Conservation (phyloP, 1,140 invertebrate genomes). For the Drosophila jambulina region DNA sequence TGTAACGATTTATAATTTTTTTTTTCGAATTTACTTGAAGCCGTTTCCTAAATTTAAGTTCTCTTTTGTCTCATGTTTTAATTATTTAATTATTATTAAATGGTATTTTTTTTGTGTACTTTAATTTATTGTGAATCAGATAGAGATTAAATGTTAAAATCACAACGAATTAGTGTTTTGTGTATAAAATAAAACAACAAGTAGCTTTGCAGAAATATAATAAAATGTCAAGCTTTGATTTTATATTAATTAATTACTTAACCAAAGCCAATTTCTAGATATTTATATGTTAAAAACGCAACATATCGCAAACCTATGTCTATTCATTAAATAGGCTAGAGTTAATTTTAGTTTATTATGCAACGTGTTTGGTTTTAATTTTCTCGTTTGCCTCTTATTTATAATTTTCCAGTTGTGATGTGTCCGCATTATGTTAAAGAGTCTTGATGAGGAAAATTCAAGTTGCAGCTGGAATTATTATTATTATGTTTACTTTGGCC, state of each 20-base stretch:
- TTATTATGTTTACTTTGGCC: conserved; percentile 71
- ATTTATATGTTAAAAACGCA: not conserved
- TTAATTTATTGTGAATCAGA: not conserved
- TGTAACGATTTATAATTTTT: too few relatives aligned
- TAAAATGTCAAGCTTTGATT: not conserved
- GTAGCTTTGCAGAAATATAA: not conserved
- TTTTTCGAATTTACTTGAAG: too few relatives aligned
- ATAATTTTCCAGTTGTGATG: conserved; percentile 5
- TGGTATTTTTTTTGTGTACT: too few relatives aligned
- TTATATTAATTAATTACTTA: not conserved
- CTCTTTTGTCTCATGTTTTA: too few relatives aligned
- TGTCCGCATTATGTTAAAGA: conserved; percentile 11
- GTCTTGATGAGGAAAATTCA: conserved; percentile 31
- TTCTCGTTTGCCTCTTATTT: not conserved
- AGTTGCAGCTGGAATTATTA: conserved; percentile 37
- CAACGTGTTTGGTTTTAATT: not conserved
- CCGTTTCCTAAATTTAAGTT: too few relatives aligned
- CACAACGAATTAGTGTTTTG: not conserved
- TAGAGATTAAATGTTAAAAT: not conserved
- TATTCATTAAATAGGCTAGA: not conserved
- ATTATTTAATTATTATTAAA: too few relatives aligned
- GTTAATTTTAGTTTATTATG: not conserved
- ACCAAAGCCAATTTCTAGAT: too few relatives aligned
- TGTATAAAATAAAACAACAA: too few relatives aligned
- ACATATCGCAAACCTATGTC: too few relatives aligned